phyloP scores from a whole-genome alignment of 2,113 vertebrate genomes.

The Gobius niger region DNA sequence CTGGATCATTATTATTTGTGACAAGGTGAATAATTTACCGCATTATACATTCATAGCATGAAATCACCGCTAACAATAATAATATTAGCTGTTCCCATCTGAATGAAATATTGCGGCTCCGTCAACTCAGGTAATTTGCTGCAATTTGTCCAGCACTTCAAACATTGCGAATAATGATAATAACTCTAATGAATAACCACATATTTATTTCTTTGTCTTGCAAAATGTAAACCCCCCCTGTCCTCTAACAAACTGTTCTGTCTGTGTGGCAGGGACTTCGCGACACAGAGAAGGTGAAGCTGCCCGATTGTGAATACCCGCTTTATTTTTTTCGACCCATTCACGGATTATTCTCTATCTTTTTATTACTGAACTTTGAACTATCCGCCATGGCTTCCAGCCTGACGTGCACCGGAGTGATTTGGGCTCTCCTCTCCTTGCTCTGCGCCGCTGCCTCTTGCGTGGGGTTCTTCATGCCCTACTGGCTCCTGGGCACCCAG shows the following conservation, averaged over 20 bases:
- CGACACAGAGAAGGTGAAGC: conserved; percentile 62
- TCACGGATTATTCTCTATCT: conserved; percentile 31
- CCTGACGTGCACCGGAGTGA: conserved; percentile 85
- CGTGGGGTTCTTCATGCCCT: conserved; percentile 98
- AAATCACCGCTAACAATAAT: no score
- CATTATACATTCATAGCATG: no score
- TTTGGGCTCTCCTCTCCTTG: conserved; percentile 93
- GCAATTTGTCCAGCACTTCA: no score
- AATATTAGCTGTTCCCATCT: no score
- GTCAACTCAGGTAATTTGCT: no score
- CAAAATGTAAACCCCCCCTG: neutral
- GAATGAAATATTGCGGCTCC: no score
- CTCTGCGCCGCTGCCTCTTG: conserved; percentile 88
- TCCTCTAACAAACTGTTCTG: conserved; percentile 10
- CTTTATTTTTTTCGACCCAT: conserved; percentile 32
- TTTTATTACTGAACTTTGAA: conserved; percentile 33
- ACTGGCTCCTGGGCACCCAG: conserved; percentile 96
- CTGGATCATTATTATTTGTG: no score
- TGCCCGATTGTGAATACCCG: conserved; percentile 47
- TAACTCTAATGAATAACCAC: no score
- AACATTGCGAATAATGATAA: no score
- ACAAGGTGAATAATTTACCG: no score
- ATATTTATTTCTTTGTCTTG: neutral
- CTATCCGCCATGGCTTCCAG: conserved; percentile 86
- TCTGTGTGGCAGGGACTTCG: conserved; percentile 56